Evolutionary conservation across 2,113 vertebrate species (phyloP), one percentile per base, ranked within the genome.

Genomic region (Pterocles gutturalis): DNA sequence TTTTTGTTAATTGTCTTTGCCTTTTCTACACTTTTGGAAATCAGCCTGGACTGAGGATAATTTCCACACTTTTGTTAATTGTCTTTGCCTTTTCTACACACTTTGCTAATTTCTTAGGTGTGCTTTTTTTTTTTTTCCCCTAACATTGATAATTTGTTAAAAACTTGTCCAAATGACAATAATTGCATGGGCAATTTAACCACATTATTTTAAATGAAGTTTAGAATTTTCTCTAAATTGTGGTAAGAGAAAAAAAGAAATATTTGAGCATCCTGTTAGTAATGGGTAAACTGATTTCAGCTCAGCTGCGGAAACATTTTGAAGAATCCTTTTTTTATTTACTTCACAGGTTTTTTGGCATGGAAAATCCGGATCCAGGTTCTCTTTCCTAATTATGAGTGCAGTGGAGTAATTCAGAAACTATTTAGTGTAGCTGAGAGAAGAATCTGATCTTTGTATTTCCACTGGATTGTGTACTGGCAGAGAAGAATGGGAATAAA

Each of bases 401-500:
- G 36, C 17, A 34, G 11, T 41, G 26, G 81, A 67, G 9, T 67
- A 92, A 94, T 61, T 91, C 55, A 54, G 78, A 82, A 76, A 67
- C 11, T 78, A n/a, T 55, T 38, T 72, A 55, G 7, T 80, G 28
- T 48, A 85, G 62, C 46, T 73, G 55, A 72, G 53, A 92, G 83
- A 86, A 95, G 92, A 92, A 83, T 93, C 26, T 71, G 66, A 69
- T 70, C 58, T 55, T 61, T 76, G 9, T 65, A 80, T 80, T 95
- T 96, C 60, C 31, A 16, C 71, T 95, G 67, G 79, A 55, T 70
- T 96, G 22, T 81, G n/a, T 62, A 48, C n/a, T 91, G 14, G 4
- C 84, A 90, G 70, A 94, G 33, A 81, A 87, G 84, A 96, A 90
- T 84, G 41, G n/a, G 64, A 92, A 83, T 73, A 86, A 76, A 79